A percentile compares a stretch with the other conserved stretches of the same genome.
phyloP scores from a whole-genome alignment of 2,888 invertebrate species.

The Clusia tigrina region DNA sequence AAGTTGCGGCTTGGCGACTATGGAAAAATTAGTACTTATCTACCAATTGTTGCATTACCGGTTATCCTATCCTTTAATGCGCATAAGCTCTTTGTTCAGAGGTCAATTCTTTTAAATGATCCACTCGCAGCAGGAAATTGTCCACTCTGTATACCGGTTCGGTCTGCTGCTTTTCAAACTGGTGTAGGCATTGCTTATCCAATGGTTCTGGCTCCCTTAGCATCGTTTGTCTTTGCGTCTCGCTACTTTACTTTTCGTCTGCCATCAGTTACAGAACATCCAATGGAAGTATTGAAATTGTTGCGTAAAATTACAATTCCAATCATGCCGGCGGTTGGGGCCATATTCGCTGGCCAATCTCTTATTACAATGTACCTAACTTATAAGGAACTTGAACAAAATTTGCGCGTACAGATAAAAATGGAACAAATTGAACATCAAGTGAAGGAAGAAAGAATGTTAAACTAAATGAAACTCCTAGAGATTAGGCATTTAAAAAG shows the following conservation, averaged over 20 bases:
- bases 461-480: no score
- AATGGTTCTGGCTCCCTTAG: constrained; percentile 68
- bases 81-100: constrained; percentile 70
- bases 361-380: constrained; percentile 69
- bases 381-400: constrained; percentile 69
- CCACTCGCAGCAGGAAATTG: constrained; percentile 68
- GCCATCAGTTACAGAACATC: constrained; percentile 70
- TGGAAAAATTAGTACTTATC: constrained; percentile 70
- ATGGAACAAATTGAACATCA: constrained; percentile 55
- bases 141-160: constrained; percentile 72
- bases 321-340: constrained; percentile 66
- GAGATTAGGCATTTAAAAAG: no score
- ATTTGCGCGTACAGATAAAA: constrained; percentile 47
- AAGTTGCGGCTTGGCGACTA: constrained; percentile 70
- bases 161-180: constrained; percentile 68
- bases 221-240: constrained; percentile 71
- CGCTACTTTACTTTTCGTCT: constrained; percentile 71
- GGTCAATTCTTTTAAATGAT: constrained; percentile 67
- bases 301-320: constrained; percentile 68
- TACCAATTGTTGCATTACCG: constrained; percentile 72
- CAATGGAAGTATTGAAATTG: constrained; percentile 67
- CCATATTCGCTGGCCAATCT: constrained; percentile 67
- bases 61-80: constrained; percentile 66
- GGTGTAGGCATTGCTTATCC: constrained; percentile 70
- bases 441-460: no score